Evolutionary conservation across 2,113 vertebrate species (phyloP), one percentile per base, ranked within the genome.

Genomic region (Psettodes erumei): DNA sequence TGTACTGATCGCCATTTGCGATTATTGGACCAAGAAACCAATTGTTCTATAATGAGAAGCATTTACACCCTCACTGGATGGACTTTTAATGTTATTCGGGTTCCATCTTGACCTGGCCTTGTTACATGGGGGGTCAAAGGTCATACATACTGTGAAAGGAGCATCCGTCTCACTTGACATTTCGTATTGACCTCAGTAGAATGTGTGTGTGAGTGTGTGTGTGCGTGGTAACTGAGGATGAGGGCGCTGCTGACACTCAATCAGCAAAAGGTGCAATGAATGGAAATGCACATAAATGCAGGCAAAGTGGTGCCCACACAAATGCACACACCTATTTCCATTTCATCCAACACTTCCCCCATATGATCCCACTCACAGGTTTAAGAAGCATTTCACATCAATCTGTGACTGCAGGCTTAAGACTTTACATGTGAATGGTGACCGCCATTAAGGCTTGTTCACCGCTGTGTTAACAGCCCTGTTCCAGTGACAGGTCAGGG

Each of bases 161-260:
- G 83, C 84, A 91, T 91, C 88, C 76, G 86, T 92, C 88, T 90
- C 85, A 91, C 88, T 85, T 90, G 89, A 88, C 92, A 84, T 77
- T 79, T 78, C 3, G 42, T 11, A 43, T 55, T 87, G 91, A 89
- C 87, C 93, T 86, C 75, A 63, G 72, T 38, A 48, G 78, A 55
- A 75, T 25, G 66, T n/a, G 54, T 61, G 47, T 30, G 3, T 23
- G 78, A 55, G 77, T 25, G 66, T n/a, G 54, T 61, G 47, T 30
- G 3, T 23, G n/a, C 3, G 40, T 32, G 64, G 43, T 70, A 38
- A 84, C 71, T 42, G 56, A 56, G 58, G 63, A 66, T 0, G 60
- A 69, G 32, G 16, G 50, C 25, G 58, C 54, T 43, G 73, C 72
- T 85, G 88, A 89, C 85, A 82, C 69, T 77, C 81, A 74, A 75